Percentiles rank a stretch among this genome's conserved stretches.
phyloP scores from a whole-genome alignment of 2,888 invertebrate species.

The Cryptops parisi region DNA sequence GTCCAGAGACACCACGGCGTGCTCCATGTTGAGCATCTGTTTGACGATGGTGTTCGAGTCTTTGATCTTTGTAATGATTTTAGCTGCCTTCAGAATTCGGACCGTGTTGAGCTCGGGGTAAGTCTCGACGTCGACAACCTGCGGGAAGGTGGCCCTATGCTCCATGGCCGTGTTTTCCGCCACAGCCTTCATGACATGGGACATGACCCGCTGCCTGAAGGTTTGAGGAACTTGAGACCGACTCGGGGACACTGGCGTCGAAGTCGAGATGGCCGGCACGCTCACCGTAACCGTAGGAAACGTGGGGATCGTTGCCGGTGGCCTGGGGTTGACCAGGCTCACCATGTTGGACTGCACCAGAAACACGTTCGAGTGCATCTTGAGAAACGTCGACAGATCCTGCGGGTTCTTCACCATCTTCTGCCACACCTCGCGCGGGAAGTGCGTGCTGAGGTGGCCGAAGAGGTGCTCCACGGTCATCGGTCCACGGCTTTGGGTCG shows the following conservation, averaged over 20 bases:
- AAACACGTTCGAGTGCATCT: constrained; percentile 86
- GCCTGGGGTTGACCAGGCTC: constrained; percentile 43
- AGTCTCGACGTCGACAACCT: constrained; percentile 9
- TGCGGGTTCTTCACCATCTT: constrained; percentile 80
- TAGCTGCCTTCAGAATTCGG: constrained; percentile 56
- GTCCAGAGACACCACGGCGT: constrained; percentile 57
- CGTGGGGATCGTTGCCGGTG: neutral
- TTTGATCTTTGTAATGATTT: constrained; percentile 60
- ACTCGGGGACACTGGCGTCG: neutral
- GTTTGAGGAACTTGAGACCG: constrained; percentile 39
- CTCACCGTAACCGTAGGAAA: constrained; percentile 22
- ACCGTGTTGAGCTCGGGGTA: constrained; percentile 35
- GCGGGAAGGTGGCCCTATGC: constrained; percentile 22
- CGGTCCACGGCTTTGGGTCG: constrained; percentile 42
- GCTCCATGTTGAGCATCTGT: constrained; percentile 26
- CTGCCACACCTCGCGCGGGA: constrained; percentile 62
- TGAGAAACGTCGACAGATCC: constrained; percentile 76
- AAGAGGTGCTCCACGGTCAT: constrained; percentile 76
- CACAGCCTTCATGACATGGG: constrained; percentile 69
- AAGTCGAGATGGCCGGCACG: constrained; percentile 15
- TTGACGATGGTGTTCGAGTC: constrained; percentile 55
- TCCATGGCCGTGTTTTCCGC: constrained; percentile 66
- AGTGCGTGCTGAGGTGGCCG: constrained; percentile 53
- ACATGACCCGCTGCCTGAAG: constrained; percentile 75
- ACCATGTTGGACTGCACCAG: constrained; percentile 86